These are phyloP conservation scores for Seriola rivoliana DNA, from an alignment of 2,113 vertebrate species.

Conservation along the genomic window DNA sequence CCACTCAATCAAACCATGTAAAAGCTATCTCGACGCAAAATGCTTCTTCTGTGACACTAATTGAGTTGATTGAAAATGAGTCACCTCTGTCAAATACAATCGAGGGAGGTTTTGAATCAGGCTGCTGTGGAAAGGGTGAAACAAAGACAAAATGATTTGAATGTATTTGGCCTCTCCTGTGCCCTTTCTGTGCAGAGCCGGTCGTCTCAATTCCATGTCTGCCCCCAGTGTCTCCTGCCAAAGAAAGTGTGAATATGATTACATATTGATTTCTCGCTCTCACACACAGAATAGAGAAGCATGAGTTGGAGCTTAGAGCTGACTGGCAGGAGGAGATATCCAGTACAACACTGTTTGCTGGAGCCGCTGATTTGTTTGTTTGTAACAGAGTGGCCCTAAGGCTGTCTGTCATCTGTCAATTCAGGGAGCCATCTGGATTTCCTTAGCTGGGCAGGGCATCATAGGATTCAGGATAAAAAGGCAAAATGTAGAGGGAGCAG, in stretches of 20 bases:
- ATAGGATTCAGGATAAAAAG: conserved; percentile 33
- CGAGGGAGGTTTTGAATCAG: conserved; percentile 35
- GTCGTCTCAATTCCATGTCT: conserved; percentile 63
- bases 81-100: conserved; percentile 41
- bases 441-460: conserved; percentile 31
- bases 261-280: conserved; percentile 75
- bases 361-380: conserved; percentile 76
- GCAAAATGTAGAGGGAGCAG: no score
- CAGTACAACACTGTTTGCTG: conserved; percentile 49
- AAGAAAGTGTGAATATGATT: conserved; percentile 70
- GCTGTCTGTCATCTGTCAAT: conserved; percentile 60
- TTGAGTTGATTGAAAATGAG: conserved; percentile 57
- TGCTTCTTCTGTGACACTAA: conserved; percentile 34
- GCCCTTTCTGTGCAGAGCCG: conserved; percentile 25
- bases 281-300: conserved; percentile 53
- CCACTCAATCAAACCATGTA: conserved; percentile 18
- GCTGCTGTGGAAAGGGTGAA: conserved; percentile 10
- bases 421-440: conserved; percentile 59
- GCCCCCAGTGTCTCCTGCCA: conserved; percentile 50
- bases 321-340: conserved; percentile 64
- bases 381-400: conserved; percentile 62
- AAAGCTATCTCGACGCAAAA: conserved; percentile 24
- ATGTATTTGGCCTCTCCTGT: conserved; percentile 34
- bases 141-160: conserved; percentile 49
- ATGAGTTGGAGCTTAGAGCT: conserved; percentile 46